Evolutionary conservation across 2,113 vertebrate species (phyloP).

Genomic region (Octodon degus): DNA sequence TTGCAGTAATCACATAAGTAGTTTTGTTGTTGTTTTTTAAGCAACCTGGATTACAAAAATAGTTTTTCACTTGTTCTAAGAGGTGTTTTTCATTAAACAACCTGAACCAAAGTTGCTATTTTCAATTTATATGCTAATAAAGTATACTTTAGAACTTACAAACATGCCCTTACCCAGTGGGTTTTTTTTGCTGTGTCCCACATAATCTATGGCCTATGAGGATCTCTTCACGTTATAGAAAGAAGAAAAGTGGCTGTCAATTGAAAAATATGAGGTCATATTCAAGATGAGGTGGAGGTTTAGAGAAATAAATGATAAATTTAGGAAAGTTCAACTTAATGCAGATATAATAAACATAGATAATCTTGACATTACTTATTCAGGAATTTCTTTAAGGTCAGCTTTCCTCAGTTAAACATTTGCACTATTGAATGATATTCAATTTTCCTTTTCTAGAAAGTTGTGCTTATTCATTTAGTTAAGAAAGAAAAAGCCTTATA

Average conservation of each 20-base stretch:
- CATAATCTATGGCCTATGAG: constrained; percentile 75
- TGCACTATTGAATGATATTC: not conserved
- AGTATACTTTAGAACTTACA: constrained; percentile 80
- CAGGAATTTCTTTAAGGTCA: not conserved
- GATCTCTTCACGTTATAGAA: constrained; percentile 72
- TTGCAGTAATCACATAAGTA: constrained; percentile 77
- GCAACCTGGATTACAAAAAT: constrained; percentile 77
- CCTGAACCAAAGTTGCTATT: constrained; percentile 82
- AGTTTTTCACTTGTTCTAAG: constrained; percentile 77
- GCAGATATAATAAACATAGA: not conserved
- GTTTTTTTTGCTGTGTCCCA: constrained; percentile 77
- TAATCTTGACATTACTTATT: constrained; percentile 20
- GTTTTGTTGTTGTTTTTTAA: constrained; percentile 76
- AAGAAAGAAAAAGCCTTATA: not conserved
- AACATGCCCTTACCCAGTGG: constrained; percentile 74
- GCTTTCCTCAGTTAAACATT: not conserved
- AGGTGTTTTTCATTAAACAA: constrained; percentile 80
- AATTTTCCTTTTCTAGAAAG: not conserved
- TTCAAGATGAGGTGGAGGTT: not conserved
- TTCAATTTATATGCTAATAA: constrained; percentile 85
- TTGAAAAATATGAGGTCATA: constrained; percentile 54
- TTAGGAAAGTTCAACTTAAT: constrained; percentile 25
- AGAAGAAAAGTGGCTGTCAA: constrained; percentile 64
- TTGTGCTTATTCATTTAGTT: not conserved
- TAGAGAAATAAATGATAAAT: constrained; percentile 43